Evolutionary conservation across 2,888 invertebrate genomes (phyloP), one percentile per base, ranked within the genome.

Genomic region (Heteromurus nitidus): DNA sequence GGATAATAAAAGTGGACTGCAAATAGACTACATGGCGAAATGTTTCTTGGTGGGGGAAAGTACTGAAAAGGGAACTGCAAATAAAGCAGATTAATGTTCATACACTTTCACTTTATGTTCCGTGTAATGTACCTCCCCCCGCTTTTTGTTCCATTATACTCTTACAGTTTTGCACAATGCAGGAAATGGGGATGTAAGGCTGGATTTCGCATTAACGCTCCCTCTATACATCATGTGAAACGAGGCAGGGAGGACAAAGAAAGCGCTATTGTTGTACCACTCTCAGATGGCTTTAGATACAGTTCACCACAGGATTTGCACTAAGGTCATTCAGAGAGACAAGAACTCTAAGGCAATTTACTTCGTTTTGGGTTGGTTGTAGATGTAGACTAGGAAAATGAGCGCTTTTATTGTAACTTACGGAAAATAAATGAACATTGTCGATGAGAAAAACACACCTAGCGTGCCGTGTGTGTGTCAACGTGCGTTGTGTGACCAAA

Each of bases 141-240:
- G 16, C 47, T 67, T n/a, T n/a, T n/a, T 42, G 47, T 28, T 47
- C 67, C 47, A 67, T 24, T 47, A n/a, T 47, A 18, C 47, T 26
- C 24, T 28, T 47, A 47, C 28, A 24, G 18, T 44, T 47, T 47
- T 42, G 24, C 47, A 67, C 26, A 20, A 67, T 26, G 20, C 24
- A n/a, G 47, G 26, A 26, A 47, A 26, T 67, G 47, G 7, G 9
- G 16, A 65, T 24, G 16, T 20, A 22, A 67, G 18, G 7, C 67
- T 26, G 24, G 67, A 44, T 67, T 47, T 67, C 28, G 44, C 67
- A 67, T 67, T 67, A 47, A 47, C 28, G 67, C 28, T 47, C 24
- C 47, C 67, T n/a, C n/a, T 67, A 67, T 67, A 67, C 28, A 67
- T 67, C 67, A 67, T 67, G 67, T 44, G 67, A 67, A 67, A 67